phyloP scores from a whole-genome alignment of 2,113 vertebrate species.

The Sylvia atricapilla region DNA sequence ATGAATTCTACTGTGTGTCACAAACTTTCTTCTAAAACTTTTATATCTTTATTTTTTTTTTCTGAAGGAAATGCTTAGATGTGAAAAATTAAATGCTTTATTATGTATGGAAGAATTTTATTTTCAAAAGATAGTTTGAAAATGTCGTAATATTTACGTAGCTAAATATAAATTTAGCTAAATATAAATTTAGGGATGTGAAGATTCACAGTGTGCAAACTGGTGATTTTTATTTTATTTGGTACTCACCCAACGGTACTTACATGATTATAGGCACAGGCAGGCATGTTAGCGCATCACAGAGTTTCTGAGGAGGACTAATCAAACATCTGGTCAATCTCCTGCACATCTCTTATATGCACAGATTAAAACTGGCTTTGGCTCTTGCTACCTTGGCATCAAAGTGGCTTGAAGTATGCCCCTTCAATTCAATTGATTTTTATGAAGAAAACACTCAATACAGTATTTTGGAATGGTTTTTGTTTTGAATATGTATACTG shows the following conservation, averaged over 20 bases:
- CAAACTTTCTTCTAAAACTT: not conserved
- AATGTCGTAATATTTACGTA: not conserved
- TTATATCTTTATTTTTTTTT: not conserved
- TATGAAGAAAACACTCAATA: not conserved
- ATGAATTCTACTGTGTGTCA: not conserved
- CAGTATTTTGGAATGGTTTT: conserved; percentile 2
- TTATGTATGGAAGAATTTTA: not conserved
- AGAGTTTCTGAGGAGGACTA: not conserved
- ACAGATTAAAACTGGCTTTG: conserved; percentile 2
- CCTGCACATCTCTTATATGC: not conserved
- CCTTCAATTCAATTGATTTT: conserved; percentile 36
- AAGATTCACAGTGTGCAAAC: not conserved
- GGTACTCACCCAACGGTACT: not conserved
- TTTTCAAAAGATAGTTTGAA: not conserved
- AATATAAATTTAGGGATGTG: not conserved
- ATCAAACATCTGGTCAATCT: conserved; percentile 31
- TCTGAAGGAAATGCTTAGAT: not conserved
- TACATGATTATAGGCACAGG: not conserved
- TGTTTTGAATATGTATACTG: conserved; percentile 13
- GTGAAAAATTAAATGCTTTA: not conserved
- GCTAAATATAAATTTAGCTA: not conserved
- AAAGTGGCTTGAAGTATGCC: conserved; percentile 8
- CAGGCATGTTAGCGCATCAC: not conserved
- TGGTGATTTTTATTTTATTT: not conserved
- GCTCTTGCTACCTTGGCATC: not conserved